Evolutionary conservation across 2,797 vertebrate genomes (phyloP).

Genomic region (Scyliorhinus canicula): DNA sequence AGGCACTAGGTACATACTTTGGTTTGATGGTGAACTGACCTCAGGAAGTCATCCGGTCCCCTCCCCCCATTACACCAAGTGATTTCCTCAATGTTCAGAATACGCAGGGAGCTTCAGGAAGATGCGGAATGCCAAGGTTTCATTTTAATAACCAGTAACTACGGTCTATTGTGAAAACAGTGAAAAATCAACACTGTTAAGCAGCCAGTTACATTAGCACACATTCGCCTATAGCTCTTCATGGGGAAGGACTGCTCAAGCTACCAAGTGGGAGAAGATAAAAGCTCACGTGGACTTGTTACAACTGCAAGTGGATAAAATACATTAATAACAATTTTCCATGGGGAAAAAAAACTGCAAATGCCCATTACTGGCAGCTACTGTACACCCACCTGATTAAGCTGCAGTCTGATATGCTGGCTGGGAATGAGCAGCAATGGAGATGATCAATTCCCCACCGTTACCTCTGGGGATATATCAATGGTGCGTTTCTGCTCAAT

Average conservation of each 20-base stretch:
- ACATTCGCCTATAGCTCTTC: neutral
- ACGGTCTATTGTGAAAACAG: neutral
- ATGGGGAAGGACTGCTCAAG: neutral
- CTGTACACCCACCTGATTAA: neutral
- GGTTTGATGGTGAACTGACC: conserved; percentile 9
- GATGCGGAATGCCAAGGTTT: neutral
- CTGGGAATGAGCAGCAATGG: neutral
- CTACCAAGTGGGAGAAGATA: neutral
- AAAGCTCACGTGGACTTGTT: neutral
- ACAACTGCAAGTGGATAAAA: neutral
- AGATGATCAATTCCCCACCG: neutral
- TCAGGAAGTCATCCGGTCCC: neutral
- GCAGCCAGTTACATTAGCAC: neutral
- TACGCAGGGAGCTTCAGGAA: neutral
- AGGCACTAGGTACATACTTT: conserved; percentile 36
- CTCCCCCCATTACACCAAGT: neutral
- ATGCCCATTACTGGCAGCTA: neutral
- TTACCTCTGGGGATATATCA: neutral
- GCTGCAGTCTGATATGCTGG: neutral
- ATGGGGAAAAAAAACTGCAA: neutral
- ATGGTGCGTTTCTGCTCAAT: neutral
- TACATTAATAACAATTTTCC: neutral
- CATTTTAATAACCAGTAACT: neutral
- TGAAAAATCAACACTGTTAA: neutral
- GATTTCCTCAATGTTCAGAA: neutral